phyloP scores from a whole-genome alignment of 2,888 invertebrate genomes.

The Melieria crassipennis region DNA sequence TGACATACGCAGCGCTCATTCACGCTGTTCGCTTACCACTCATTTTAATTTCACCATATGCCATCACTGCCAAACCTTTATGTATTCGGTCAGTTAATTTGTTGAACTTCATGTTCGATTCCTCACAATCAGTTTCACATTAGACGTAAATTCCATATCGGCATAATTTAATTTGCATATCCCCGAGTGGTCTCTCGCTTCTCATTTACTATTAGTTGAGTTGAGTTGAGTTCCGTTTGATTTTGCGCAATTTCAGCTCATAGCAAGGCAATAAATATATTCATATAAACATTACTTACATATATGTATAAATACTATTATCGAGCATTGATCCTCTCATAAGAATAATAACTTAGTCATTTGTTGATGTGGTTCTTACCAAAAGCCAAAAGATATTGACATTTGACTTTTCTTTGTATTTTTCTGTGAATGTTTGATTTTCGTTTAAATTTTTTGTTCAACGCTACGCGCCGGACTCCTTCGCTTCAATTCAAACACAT shows the following conservation, averaged over 20 bases:
- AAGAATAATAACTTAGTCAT: constrained; percentile 15
- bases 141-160: too few species aligned
- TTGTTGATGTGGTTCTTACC: constrained; percentile 24
- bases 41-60: too few species aligned
- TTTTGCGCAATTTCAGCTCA: background rate
- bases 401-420: constrained; percentile 28
- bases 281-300: constrained; percentile 13
- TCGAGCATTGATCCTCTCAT: background rate
- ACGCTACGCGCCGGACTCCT: constrained; percentile 31
- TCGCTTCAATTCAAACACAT: constrained; percentile 29
- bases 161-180: too few species aligned
- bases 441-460: constrained; percentile 21
- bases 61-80: too few species aligned
- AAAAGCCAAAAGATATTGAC: constrained; percentile 27
- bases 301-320: background rate
- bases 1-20: too few species aligned
- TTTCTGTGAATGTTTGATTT: constrained; percentile 27
- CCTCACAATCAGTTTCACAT: too few species aligned
- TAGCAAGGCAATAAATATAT: background rate
- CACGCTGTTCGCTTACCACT: too few species aligned
- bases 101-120: too few species aligned
- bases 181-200: too few species aligned
- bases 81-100: too few species aligned
- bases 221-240: too few species aligned
- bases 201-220: too few species aligned